Conservation (phyloP, 2,113 vertebrate genomes). For the Coracopsis vasa region DNA sequence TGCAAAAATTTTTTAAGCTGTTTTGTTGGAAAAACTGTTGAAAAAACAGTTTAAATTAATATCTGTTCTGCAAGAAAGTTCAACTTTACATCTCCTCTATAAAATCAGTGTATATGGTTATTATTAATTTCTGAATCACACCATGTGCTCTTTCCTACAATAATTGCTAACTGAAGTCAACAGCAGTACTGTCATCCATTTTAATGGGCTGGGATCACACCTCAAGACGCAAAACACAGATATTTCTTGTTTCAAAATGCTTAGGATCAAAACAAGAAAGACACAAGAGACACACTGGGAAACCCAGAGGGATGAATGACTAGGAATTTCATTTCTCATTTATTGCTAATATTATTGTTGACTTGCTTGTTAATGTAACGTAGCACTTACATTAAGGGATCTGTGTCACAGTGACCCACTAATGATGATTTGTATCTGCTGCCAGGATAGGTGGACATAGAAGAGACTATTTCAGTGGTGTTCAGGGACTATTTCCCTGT, state of each 20-base stretch:
- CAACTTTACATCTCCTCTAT: neutral
- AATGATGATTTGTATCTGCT: conserved; percentile 59
- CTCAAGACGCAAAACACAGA: conserved; percentile 57
- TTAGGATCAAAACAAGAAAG: conserved; percentile 61
- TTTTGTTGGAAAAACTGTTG: neutral
- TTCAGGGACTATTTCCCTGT: conserved; percentile 44
- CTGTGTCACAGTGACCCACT: conserved; percentile 47
- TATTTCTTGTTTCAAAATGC: conserved; percentile 48
- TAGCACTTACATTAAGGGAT: conserved; percentile 59
- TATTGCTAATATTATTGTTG: conserved; percentile 67
- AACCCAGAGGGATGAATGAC: conserved; percentile 56
- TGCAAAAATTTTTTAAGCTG: neutral
- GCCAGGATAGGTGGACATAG: conserved; percentile 16
- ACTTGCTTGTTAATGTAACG: conserved; percentile 60
- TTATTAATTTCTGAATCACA: conserved; percentile 58
- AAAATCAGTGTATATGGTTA: conserved; percentile 30
- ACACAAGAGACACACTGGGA: conserved; percentile 53
- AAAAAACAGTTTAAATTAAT: neutral
- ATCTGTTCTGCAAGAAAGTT: neutral
- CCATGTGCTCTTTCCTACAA: conserved; percentile 34
- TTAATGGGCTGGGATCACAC: conserved; percentile 58
- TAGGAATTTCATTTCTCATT: conserved; percentile 65
- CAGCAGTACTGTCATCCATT: conserved; percentile 51
- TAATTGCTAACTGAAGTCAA: conserved; percentile 50
- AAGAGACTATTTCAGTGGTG: neutral